A percentile compares a stretch with the other conserved stretches of the same genome.
These are phyloP conservation scores for Amblyteles armatorius DNA, from an alignment of 2,888 invertebrate species.

Conservation along the genomic window DNA sequence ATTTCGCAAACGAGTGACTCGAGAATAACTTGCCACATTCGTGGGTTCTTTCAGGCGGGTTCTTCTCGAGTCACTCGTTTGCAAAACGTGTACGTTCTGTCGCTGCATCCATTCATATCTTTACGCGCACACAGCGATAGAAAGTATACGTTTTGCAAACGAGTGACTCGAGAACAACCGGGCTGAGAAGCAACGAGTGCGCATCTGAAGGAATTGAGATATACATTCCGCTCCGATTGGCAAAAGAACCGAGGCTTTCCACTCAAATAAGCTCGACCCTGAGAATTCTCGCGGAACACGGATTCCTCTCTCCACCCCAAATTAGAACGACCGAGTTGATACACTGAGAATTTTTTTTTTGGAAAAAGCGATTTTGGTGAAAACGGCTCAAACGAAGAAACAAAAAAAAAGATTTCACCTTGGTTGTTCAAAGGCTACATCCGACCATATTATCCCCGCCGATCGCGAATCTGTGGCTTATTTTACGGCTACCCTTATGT, in stretches of 20 bases:
- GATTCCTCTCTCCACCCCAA: slow-evolving; percentile 60
- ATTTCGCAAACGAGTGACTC: no score
- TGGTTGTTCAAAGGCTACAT: neutral
- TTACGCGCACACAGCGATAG: no score
- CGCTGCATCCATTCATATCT: no score
- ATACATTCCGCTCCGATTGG: slow-evolving; percentile 59
- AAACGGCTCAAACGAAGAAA: neutral
- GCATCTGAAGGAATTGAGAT: slow-evolving; percentile 59
- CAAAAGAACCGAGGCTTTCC: slow-evolving; percentile 52
- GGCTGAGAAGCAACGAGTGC: slow-evolving; percentile 11
- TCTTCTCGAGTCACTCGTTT: no score
- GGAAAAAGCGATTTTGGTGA: slow-evolving; percentile 65
- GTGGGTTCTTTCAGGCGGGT: no score
- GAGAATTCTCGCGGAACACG: slow-evolving; percentile 58
- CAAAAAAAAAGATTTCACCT: neutral
- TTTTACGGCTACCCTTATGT: neutral
- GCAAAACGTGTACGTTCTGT: no score
- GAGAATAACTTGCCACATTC: no score
- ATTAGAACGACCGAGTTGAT: slow-evolving; percentile 62
- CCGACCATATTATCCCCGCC: neutral
- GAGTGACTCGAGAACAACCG: no score
- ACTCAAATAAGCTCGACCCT: slow-evolving; percentile 53
- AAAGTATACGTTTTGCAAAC: no score
- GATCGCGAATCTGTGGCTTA: neutral
- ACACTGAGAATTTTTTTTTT: no score